Percentiles rank a stretch among this genome's conserved stretches.
These are phyloP conservation scores for Eretmocerus hayati DNA, from an alignment of 2,888 invertebrate genomes.

Conservation along the genomic window DNA sequence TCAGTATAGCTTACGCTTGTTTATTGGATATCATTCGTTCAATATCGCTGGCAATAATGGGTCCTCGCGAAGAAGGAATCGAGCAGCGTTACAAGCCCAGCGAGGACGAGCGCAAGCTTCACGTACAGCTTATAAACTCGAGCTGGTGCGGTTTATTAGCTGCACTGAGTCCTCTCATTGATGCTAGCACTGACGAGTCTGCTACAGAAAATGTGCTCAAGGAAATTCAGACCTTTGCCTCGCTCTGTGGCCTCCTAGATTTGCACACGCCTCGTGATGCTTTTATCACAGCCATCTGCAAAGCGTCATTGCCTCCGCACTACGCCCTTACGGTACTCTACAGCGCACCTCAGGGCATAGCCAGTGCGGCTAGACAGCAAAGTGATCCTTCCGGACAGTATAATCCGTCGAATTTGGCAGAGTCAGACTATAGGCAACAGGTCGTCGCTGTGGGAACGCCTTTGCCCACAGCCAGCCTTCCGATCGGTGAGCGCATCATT, in stretches of 20 bases:
- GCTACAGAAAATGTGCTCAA: conserved; percentile 87
- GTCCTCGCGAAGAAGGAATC: conserved; percentile 48
- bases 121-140: conserved; percentile 78
- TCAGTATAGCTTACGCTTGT: conserved; percentile 91
- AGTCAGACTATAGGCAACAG: conserved; percentile 81
- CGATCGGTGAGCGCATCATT: conserved; percentile 52
- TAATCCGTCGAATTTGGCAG: conserved; percentile 47
- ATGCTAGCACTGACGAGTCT: conserved; percentile 92
- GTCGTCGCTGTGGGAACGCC: conserved; percentile 97
- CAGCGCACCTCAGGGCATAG: conserved; percentile 53
- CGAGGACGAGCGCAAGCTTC: conserved; percentile 49
- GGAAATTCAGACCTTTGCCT: conserved; percentile 82
- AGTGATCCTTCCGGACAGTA: conserved; percentile 32
- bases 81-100: conserved; percentile 46
- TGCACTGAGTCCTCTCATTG: conserved; percentile 83
- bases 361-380: conserved; percentile 33
- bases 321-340: conserved; percentile 86
- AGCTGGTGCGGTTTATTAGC: conserved; percentile 93
- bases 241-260: conserved; percentile 79
- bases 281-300: conserved; percentile 89
- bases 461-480: conserved; percentile 74
- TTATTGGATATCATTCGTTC: conserved; percentile 87
- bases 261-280: conserved; percentile 81
- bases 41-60: conserved; percentile 65
- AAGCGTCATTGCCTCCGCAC: conserved; percentile 92